Base-by-base conservation (phyloP, 2,888 invertebrate species). In the Biston betularia region DNA sequence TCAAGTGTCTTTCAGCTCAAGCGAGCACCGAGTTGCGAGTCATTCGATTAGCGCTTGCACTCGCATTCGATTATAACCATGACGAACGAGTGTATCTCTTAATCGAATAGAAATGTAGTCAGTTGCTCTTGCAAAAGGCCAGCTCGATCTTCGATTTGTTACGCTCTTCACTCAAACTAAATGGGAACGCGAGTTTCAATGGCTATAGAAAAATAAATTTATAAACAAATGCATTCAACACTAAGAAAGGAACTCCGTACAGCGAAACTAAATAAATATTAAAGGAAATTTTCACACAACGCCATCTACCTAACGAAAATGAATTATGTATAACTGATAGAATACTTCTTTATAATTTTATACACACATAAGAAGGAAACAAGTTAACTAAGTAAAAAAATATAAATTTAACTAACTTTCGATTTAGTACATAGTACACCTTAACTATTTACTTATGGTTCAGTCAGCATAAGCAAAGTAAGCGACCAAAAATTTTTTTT, bases 21-120 rank as follows among this genome's bases (percentile, higher is more conserved):
- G 75, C 74, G 69, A 33, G 46, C 52, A 40, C 54, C 73, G 80
- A 81, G 77, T 81, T 79, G 84, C 84, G 80, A 78, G 79, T 85
- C 80, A 89, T 89, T 87, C 83, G 85, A 90, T 89, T 87, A 88
- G 77, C 80, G 80, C 82, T 80, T 72, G 71, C 77, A 74, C 81
- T 82, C 81, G 77, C 79, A 83, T 76, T 75, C 77, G 78, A 82
- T 79, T 81, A 84, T 78, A 75, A 63, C 79, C 77, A 78, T 81
- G 75, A 79, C 81, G 74, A 83, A 75, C 58, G 61, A 67, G 79
- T 68, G 63, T 46, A 53, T 68, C 68, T 74, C 68, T 65, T 74
- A 74, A 73, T 75, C 70, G 70, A 59, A 71, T 72, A 45, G 53
- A 68, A 62, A 69, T 65, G 69, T 63, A 65, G 14, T 46, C 63